These are phyloP conservation scores for Nettapus auritus DNA, from an alignment of 2,113 vertebrate genomes.

Conservation along the genomic window DNA sequence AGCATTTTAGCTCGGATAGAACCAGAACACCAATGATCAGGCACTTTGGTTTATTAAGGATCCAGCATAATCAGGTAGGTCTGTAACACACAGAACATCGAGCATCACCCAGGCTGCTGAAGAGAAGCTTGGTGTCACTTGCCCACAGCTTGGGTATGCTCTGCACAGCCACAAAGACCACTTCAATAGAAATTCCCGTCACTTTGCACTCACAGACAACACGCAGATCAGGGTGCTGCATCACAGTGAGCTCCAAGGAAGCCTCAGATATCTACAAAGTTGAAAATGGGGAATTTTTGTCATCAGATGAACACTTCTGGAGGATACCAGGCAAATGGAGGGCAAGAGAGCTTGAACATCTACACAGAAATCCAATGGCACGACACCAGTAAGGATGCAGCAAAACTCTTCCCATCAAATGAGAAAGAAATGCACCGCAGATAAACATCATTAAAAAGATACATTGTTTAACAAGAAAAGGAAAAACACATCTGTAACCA, in stretches of 20 bases:
- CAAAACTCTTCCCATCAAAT: not conserved
- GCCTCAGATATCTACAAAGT: not conserved
- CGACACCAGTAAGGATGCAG: not conserved
- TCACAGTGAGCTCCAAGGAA: not conserved
- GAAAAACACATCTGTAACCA: not conserved
- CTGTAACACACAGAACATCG: rapidly evolving
- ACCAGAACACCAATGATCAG: not conserved
- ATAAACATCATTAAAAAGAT: not conserved
- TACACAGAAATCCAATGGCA: not conserved
- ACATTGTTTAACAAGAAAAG: not conserved
- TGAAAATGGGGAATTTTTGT: not conserved
- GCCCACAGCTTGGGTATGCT: not conserved
- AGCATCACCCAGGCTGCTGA: not conserved
- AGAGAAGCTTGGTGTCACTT: rapidly evolving
- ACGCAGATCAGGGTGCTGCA: not conserved
- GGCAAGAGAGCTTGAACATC: not conserved
- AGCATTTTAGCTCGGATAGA: not conserved
- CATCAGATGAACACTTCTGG: not conserved
- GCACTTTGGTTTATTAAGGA: not conserved
- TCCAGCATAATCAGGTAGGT: not conserved
- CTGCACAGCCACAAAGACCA: not conserved
- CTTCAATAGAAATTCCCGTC: rapidly evolving
- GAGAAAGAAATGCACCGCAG: rapidly evolving
- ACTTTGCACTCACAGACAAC: not conserved
- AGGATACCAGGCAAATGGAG: not conserved